Evolutionary conservation across 2,888 invertebrate species (phyloP), one percentile per base, ranked within the genome.

Genomic region (Hirtodrosophila duncani): DNA sequence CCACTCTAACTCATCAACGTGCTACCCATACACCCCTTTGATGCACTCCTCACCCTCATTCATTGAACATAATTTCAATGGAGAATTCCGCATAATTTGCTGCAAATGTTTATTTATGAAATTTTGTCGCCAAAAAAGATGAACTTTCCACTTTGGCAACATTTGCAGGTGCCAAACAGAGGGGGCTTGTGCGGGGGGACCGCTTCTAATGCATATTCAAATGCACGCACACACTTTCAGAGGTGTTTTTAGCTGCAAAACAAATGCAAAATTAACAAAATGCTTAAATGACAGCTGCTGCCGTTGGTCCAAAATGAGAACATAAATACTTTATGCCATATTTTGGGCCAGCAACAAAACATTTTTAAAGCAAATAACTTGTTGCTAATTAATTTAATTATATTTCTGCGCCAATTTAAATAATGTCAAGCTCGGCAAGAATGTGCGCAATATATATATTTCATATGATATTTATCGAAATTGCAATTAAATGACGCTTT

Each of bases 401-500:
- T 49, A 30, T 34, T 20, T 31, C 24, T 33, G 17, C 26, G 29
- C 13, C 31, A 27, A 38, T 41, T 68, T 68, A 36, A 62, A 71
- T 67, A 55, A 30, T 36, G 55, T n/a, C 45, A 62, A 10, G 44
- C 17, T 48, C 11, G 6, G 49, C 39, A 56, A 43, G 31, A 58
- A 52, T 36, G 31, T 38, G 43, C 36, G 36, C 30, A 31, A 30
- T 23, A 21, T 20, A 18, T 34, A 36, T 26, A 11, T 26, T 31
- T 23, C 26, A 30, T 24, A 16, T 27, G 24, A n/a, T 17, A 24
- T 39, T 38, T 46, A 63, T 64, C 39, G 48, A 59, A 69, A 69
- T 66, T 51, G 67, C 63, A 81, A 81, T 78, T 74, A 69, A 63
- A 81, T 78, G 78, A 52, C 63, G 61, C 79, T 78, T 81, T 74